Evolutionary conservation across 64 coral and sea anemone species (phyloP), one percentile per base, ranked within the genome.

Genomic region (Hydrozoanthus tunicans): DNA sequence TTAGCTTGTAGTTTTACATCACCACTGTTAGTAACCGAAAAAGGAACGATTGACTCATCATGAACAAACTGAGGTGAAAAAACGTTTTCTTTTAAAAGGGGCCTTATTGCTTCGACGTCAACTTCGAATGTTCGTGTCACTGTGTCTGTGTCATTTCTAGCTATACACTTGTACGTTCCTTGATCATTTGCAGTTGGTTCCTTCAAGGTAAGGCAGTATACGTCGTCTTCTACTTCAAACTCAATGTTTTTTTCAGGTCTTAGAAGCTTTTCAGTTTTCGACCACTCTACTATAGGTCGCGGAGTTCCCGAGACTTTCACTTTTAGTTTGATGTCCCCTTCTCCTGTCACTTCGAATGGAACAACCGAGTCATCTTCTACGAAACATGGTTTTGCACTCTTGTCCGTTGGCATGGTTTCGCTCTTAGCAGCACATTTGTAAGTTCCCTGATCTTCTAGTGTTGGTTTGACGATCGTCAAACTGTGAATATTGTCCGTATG

Each of bases 1-100:
- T 86, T 96, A 13, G 89, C 81, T 79, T 88, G 82, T 13, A 96
- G 92, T 68, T 73, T 78, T n/a, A 96, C 54, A 69, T 96, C 94
- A 76, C 94, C 94, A 86, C 70, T 78, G 8, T 93, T 69, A 14
- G 92, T 93, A 53, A 93, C 81, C 71, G 84, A 77, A 86, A 96
- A 92, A 11, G 94, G 94, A 59, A 93, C 80, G 32, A 93, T 65
- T 56, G 54, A 55, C 24, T 81, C 65, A 88, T 96, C 94, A 17
- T 93, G 91, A 20, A 90, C 82, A 70, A 96, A 96, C 26, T 85
- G 53, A 25, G 94, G 91, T 25, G 78, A 78, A 58, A 54, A 9
- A 27, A 43, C 17, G 13, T 8, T 65, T 43, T 80, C 59, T 90
- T 58, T 73, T 74, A 23, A 6, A 88, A 24, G 26, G 24, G 55